phyloP scores from a whole-genome alignment of 2,888 invertebrate genomes.

The Trachelus stipa region DNA sequence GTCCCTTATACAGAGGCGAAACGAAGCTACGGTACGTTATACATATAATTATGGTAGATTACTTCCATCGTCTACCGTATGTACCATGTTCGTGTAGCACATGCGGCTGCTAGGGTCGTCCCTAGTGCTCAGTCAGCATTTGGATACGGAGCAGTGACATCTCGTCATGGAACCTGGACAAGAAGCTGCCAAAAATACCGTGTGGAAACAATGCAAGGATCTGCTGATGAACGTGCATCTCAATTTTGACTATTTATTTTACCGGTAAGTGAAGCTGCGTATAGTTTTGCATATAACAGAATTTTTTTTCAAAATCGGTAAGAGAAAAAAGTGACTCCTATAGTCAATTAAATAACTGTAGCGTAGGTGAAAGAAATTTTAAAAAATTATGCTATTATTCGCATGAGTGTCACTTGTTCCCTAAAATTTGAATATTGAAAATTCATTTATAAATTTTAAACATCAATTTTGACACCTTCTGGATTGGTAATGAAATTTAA shows the following conservation, averaged over 20 bases:
- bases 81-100: constrained; percentile 16
- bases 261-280: constrained; percentile 36
- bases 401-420: neutral
- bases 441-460: neutral
- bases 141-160: constrained; percentile 32
- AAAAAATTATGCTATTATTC: neutral
- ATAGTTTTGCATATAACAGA: neutral
- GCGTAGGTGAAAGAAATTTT: neutral
- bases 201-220: constrained; percentile 42
- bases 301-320: neutral
- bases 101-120: constrained; percentile 12
- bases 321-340: neutral
- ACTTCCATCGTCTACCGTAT: constrained; percentile 42
- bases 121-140: constrained; percentile 40
- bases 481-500: neutral
- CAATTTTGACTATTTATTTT: constrained; percentile 47
- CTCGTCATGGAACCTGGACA: constrained; percentile 36
- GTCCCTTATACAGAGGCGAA: neutral
- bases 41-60: constrained; percentile 44
- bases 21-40: constrained; percentile 14
- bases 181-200: constrained; percentile 17
- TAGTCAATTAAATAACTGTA: neutral
- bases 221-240: constrained; percentile 36
- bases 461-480: neutral
- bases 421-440: neutral